Evolutionary conservation across 1,140 invertebrate species (phyloP).

Genomic region (Brachionus sp.): DNA sequence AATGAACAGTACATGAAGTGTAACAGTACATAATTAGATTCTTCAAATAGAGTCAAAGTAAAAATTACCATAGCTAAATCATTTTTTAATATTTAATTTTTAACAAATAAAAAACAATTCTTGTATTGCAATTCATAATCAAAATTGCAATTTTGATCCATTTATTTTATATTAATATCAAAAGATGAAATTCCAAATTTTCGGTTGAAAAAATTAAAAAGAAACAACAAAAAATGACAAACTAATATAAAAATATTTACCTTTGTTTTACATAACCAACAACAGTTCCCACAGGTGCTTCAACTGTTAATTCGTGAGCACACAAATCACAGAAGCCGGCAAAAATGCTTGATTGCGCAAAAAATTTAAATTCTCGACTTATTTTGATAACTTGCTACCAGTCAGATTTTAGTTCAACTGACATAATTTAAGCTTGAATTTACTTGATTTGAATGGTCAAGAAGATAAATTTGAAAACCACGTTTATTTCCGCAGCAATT

Average conservation of each 20-base stretch:
- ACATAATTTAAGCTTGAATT: not conserved
- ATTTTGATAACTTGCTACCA: constrained; percentile 53
- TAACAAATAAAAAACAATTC: too few relatives aligned
- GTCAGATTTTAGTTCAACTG: not conserved
- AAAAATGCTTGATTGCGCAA: constrained; percentile 44
- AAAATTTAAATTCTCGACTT: constrained; percentile 53
- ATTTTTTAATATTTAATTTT: too few relatives aligned
- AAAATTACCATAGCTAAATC: too few relatives aligned
- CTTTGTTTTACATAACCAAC: constrained; percentile 46
- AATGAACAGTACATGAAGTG: too few relatives aligned
- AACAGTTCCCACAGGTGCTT: constrained; percentile 46
- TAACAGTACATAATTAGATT: too few relatives aligned
- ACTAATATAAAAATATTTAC: not conserved
- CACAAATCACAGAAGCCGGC: constrained; percentile 39
- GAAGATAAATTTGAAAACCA: constrained; percentile 79
- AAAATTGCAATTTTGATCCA: too few relatives aligned
- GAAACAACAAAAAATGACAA: too few relatives aligned
- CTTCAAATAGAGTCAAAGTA: too few relatives aligned
- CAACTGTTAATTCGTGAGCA: constrained; percentile 42
- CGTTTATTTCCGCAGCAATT: constrained; percentile 73
- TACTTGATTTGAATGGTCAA: constrained; percentile 70
- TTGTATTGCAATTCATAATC: too few relatives aligned
- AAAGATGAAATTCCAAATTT: too few relatives aligned
- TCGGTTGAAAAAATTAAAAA: too few relatives aligned
- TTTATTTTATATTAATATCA: too few relatives aligned